A percentile compares a stretch with the other conserved stretches of the same genome.
These are phyloP conservation scores for Anoncus sp. DNA, from an alignment of 2,888 invertebrate species.

Conservation along the genomic window DNA sequence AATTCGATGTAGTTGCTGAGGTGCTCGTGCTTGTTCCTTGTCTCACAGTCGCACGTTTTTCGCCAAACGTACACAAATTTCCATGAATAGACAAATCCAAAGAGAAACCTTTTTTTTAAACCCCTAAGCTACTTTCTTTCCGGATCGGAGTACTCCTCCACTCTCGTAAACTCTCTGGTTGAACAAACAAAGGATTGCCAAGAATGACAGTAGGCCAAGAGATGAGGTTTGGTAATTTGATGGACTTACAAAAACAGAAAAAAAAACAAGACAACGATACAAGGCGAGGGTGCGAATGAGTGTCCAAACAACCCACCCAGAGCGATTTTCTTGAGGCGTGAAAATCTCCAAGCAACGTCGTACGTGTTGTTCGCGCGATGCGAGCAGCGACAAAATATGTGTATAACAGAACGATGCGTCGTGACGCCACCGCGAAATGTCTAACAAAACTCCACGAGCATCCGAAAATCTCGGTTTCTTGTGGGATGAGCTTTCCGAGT, in stretches of 20 bases:
- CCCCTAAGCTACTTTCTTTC: too few species aligned
- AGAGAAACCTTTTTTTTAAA: too few species aligned
- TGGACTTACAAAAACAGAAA: background rate
- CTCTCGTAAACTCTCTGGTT: too few species aligned
- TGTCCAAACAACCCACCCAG: conserved; percentile 49
- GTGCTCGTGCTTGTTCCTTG: too few species aligned
- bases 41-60: too few species aligned
- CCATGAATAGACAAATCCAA: too few species aligned
- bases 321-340: conserved; percentile 71
- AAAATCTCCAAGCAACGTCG: conserved; percentile 69
- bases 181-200: too few species aligned
- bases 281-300: background rate
- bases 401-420: background rate
- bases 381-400: background rate
- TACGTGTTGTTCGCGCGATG: conserved; percentile 13
- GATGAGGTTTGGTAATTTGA: background rate
- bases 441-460: conserved; percentile 4
- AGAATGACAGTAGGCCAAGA: background rate
- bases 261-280: background rate
- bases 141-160: too few species aligned
- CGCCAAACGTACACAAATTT: too few species aligned
- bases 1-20: too few species aligned
- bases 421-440: conserved; percentile 58
- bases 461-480: background rate
- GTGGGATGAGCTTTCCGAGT: background rate